Base-by-base conservation (phyloP, 2,888 invertebrate genomes). In the Polymixis lichenea region DNA sequence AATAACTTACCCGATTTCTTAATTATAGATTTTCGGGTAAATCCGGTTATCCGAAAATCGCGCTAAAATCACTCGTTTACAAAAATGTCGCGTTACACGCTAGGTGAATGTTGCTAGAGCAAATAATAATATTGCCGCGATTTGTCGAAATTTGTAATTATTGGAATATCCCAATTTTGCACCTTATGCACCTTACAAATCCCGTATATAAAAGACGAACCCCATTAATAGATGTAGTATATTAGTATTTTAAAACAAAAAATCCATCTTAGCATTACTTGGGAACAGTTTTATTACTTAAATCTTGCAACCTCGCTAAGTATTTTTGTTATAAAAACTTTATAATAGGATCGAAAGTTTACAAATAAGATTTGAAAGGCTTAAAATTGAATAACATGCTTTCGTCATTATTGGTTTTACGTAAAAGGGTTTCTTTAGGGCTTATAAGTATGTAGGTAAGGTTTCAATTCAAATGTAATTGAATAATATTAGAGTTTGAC, bases 351-450 rank as follows among this genome's bases (percentile, higher is more conserved):
- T 79, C 51, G 13, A 58, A 70, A 75, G 61, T 72, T 81, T 78
- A 64, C 61, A 62, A 66, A 70, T 72, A 60, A 64, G 60, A 61
- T 71, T 72, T 61, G 32, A 73, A 69, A 32, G 60, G 55, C 56
- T 79, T 73, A 28, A 69, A 69, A 83, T 70, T 28, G 46, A 73
- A 75, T 73, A 72, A 68, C 67, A 73, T 28, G 80, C 60, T 83
- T 79, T 75, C 53, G 32, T 38, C 75, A 72, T 75, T 79, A 83
- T 75, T 79, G 67, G 80, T 75, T 83, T 83, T 68, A 60, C 15
- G n/a, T 66, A 55, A 79, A 79, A 70, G 62, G 66, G 32, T 79
- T 74, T 25, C 17, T 28, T 58, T 0, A 62, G 38, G 28, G 19
- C 22, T 28, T 70, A 25, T 28, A 60, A 6, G 43, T 53, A 43